Conservation (phyloP, 2,797 vertebrate species). For the Sarcoramphus papa region DNA sequence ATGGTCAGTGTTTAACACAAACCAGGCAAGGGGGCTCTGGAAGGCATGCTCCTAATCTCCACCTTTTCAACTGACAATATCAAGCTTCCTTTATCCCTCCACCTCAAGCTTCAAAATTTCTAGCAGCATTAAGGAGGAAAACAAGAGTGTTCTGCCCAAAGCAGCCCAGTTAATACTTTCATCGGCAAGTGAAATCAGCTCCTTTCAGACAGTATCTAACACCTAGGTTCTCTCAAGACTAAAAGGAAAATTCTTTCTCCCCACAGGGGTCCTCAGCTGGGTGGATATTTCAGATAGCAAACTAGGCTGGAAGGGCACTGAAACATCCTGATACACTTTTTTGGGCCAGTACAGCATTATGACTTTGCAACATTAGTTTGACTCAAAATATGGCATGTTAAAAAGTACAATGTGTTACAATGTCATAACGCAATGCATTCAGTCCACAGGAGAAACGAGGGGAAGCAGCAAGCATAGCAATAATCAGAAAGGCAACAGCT, state of each 20-base stretch:
- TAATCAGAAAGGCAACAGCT: neutral
- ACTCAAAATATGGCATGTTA: neutral
- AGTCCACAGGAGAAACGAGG: neutral
- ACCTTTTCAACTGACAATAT: neutral
- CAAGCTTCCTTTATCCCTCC: neutral
- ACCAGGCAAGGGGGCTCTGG: neutral
- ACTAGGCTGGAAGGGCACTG: neutral
- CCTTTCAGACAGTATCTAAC: neutral
- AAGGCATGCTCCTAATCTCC: neutral
- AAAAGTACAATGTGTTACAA: neutral
- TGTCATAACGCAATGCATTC: neutral
- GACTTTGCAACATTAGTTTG: neutral
- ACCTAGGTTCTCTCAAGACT: neutral
- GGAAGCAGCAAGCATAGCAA: neutral
- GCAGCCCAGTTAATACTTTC: neutral
- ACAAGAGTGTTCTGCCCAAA: neutral
- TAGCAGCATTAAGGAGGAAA: neutral
- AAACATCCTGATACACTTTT: neutral
- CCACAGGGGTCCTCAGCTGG: neutral
- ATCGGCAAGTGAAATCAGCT: neutral
- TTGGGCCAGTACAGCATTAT: neutral
- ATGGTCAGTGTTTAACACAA: neutral
- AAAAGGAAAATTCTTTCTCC: neutral
- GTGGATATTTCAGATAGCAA: neutral
- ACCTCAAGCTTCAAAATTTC: neutral